Evolutionary conservation across 2,113 vertebrate species (phyloP), one percentile per base, ranked within the genome.

Genomic region (Crotalus tigris): DNA sequence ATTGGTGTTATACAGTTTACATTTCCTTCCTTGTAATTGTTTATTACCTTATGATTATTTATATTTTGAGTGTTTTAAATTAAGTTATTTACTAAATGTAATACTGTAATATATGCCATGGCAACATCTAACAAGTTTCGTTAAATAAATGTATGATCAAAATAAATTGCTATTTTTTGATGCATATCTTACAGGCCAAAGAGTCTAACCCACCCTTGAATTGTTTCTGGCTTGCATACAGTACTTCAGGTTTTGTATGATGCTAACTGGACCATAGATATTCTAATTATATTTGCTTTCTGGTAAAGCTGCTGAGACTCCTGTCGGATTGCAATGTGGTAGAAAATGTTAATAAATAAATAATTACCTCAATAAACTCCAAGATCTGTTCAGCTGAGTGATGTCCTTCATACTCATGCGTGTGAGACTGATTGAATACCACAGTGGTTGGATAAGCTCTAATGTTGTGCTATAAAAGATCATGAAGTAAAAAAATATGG

Each of bases 361-460:
- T 8, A 94, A 95, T 1, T 97, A 99, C 99, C 99, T 99, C 97
- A 96, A 99, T 98, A 81, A 99, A 99, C 96, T 99, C 99, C 97
- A 99, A 94, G 94, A 99, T 99, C 95, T 99, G 98, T 49, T 99
- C 98, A 0, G 99, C 99, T 57, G 98, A 99, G 87, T 99, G 99
- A 93, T 99, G 99, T 15, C 99, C 99, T 96, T 99, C 99, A 53
- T 99, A 99, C 86, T 99, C 99, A 26, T 99, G 98, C 91, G 98
- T 94, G 87, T 97, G 98, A 86, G 99, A 99, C 90, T 99, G 98
- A 92, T 99, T 99, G 94, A 99, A 99, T 86, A 99, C 98, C 9
- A 99, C 98, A 0, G 99, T 99, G 53, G 99, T 99, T 92, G 99
- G 99, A 95, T 99, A 99, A n/a, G 99, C 99, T 92, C 98, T 98